These are phyloP conservation scores for Enteromius unitaeniatus DNA, from an alignment of 2,797 vertebrate species.

Conservation along the genomic window DNA sequence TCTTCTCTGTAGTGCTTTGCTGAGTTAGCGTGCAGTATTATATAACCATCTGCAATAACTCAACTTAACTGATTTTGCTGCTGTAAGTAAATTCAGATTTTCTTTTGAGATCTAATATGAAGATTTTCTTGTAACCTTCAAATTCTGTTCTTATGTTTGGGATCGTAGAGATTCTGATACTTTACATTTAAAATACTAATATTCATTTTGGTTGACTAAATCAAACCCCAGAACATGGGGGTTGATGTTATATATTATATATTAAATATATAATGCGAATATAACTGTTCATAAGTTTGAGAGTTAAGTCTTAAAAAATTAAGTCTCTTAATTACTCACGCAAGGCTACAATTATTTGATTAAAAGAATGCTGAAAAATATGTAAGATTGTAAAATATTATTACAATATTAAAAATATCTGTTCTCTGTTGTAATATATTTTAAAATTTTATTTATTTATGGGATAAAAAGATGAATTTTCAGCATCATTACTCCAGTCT, in stretches of 20 bases:
- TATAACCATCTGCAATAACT: constrained; percentile 65
- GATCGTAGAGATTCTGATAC: background rate
- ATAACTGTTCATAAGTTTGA: background rate
- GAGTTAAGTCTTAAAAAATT: too few species aligned
- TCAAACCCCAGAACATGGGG: background rate
- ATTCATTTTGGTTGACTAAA: background rate
- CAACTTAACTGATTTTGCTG: constrained; percentile 1
- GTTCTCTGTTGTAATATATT: background rate
- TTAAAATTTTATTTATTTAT: background rate
- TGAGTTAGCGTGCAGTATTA: constrained; percentile 4
- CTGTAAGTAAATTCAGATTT: background rate
- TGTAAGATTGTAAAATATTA: background rate
- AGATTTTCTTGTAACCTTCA: background rate
- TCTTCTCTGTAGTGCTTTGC: constrained; percentile 43
- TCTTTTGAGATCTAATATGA: background rate
- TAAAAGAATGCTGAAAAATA: background rate
- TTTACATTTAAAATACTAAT: background rate
- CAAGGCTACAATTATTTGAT: background rate
- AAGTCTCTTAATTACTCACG: background rate
- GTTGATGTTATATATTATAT: background rate
- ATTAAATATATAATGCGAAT: background rate
- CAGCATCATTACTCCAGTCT: background rate
- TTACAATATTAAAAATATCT: background rate
- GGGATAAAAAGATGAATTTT: background rate
- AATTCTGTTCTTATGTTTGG: background rate